Evolutionary conservation across 2,113 vertebrate species (phyloP).

Genomic region (Mus pahari): DNA sequence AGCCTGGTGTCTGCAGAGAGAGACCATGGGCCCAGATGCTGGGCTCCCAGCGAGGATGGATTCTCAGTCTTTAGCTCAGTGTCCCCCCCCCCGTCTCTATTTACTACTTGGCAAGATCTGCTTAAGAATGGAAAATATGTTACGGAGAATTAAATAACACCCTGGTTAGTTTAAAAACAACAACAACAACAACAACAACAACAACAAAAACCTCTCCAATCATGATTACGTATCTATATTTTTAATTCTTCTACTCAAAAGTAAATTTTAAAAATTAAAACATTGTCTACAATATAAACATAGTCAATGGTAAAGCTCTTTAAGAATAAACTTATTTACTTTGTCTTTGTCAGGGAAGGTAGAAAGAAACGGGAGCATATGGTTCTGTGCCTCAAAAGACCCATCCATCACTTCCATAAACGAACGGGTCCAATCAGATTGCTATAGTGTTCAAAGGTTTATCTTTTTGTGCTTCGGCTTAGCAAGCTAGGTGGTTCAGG

Average conservation of each 20-base stretch:
- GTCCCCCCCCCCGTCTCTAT: background rate
- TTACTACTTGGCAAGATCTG: conserved; percentile 44
- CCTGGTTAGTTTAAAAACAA: conserved; percentile 13
- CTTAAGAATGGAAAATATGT: conserved; percentile 32
- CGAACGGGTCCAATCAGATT: background rate
- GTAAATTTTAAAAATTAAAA: conserved; percentile 37
- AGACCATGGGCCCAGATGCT: background rate
- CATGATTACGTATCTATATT: background rate
- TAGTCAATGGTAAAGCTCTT: background rate
- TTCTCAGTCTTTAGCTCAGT: background rate
- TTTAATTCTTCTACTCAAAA: conserved; percentile 49
- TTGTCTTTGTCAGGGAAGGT: background rate
- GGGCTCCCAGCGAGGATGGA: rapidly evolving
- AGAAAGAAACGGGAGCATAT: background rate
- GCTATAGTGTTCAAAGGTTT: background rate
- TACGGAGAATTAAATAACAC: conserved; percentile 54
- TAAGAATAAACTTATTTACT: background rate
- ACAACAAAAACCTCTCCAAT: background rate
- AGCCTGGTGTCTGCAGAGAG: too few relatives aligned
- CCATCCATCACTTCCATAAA: background rate
- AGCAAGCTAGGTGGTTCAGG: background rate
- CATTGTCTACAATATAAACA: background rate
- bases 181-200: background rate
- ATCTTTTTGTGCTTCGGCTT: background rate
- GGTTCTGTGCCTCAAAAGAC: background rate